phyloP scores from a whole-genome alignment of 2,888 invertebrate genomes.

The Deilephila elpenor region DNA sequence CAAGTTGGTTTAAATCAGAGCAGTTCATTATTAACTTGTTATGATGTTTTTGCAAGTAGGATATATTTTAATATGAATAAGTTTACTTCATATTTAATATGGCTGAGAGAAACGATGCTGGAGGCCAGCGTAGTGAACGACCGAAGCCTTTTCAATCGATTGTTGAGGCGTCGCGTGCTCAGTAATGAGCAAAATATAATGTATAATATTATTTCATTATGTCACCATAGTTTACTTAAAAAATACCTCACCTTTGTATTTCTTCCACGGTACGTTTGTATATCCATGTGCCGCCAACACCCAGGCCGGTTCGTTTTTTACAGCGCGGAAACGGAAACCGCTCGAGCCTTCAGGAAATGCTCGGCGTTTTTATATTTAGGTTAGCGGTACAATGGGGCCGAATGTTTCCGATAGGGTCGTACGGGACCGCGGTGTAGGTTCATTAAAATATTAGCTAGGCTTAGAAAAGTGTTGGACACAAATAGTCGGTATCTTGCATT shows the following conservation, averaged over 20 bases:
- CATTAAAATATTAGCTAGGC: constrained; percentile 9
- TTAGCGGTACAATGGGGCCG: constrained; percentile 54
- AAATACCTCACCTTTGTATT: not conserved
- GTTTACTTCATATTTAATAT: no score
- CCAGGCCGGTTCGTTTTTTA: constrained; percentile 72
- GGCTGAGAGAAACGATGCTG: no score
- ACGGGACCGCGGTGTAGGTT: constrained; percentile 16
- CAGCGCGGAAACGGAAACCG: constrained; percentile 78
- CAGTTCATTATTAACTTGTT: no score
- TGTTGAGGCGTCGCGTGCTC: no score
- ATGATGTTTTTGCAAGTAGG: no score
- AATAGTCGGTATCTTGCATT: not conserved
- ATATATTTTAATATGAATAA: no score
- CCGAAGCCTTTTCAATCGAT: no score
- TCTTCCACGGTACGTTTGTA: constrained; percentile 15
- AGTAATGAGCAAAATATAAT: no score
- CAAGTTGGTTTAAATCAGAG: no score
- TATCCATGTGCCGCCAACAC: constrained; percentile 32
- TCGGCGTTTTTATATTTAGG: constrained; percentile 74
- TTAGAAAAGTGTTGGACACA: not conserved
- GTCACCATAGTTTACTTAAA: no score
- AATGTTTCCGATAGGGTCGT: constrained; percentile 33
- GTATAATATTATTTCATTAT: no score
- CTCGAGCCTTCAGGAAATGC: constrained; percentile 81
- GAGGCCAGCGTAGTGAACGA: no score